Conservation (phyloP, 2,797 vertebrate genomes). For the Rallus crepitans region DNA sequence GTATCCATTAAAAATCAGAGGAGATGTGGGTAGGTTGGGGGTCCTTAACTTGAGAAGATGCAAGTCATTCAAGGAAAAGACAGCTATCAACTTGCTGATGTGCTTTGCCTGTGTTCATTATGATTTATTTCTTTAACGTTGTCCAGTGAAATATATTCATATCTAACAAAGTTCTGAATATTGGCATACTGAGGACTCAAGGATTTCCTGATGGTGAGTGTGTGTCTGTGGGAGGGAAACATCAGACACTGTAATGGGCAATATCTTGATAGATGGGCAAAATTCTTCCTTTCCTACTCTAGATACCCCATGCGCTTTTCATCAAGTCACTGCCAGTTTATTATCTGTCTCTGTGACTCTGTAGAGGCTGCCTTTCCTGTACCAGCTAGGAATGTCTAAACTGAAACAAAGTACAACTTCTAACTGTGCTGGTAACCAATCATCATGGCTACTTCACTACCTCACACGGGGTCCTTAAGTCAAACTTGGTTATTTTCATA, state of each 20-base stretch:
- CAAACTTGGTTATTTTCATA: neutral
- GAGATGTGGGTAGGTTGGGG: accelerated
- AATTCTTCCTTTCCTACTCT: neutral
- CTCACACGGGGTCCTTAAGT: neutral
- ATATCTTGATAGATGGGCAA: neutral
- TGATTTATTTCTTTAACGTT: neutral
- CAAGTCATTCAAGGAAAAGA: neutral
- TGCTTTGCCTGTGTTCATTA: neutral
- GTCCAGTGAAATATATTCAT: neutral
- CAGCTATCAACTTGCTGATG: neutral
- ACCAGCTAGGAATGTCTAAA: neutral
- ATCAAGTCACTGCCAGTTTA: neutral
- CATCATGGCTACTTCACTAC: neutral
- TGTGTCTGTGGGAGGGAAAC: neutral
- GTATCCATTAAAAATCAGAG: neutral
- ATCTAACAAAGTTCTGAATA: neutral
- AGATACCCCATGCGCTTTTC: neutral
- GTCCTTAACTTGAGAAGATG: neutral
- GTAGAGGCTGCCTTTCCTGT: neutral
- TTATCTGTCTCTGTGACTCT: neutral
- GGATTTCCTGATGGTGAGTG: neutral
- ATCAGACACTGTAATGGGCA: neutral
- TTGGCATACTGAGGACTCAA: neutral
- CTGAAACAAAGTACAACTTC: neutral
- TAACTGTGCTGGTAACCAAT: neutral